phyloP scores from a whole-genome alignment of 2,797 vertebrate species.

The Sebastes cheni region DNA sequence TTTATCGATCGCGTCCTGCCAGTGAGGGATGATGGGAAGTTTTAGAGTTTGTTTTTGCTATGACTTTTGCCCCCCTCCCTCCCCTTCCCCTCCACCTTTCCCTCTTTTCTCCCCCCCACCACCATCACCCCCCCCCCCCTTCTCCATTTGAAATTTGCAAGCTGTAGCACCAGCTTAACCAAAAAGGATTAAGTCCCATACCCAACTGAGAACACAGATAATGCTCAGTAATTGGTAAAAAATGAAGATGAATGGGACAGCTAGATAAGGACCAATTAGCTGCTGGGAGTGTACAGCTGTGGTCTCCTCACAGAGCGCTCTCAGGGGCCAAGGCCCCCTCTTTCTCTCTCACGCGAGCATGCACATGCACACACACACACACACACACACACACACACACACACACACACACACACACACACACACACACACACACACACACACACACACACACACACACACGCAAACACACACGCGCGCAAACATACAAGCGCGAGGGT shows the following conservation, averaged over 20 bases:
- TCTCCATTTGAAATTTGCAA: slow-evolving; percentile 95
- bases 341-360: slow-evolving; percentile 73
- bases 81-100: slow-evolving; percentile 17
- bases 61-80: slow-evolving; percentile 87
- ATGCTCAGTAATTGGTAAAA: slow-evolving; percentile 99
- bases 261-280: slow-evolving; percentile 99
- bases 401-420: not conserved
- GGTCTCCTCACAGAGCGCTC: slow-evolving; percentile 98
- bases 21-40: slow-evolving; percentile 81
- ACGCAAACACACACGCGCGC: not conserved
- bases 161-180: slow-evolving; percentile 99
- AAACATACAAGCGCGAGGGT: slow-evolving; percentile 51
- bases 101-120: slow-evolving; percentile 75
- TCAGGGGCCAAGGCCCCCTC: slow-evolving; percentile 96
- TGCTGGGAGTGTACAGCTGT: slow-evolving; percentile 99
- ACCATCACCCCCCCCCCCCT: slow-evolving; percentile 21
- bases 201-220: slow-evolving; percentile 99
- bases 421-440: not conserved
- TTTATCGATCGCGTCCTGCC: slow-evolving; percentile 75
- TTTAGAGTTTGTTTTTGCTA: slow-evolving; percentile 87
- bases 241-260: slow-evolving; percentile 99
- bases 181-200: slow-evolving; percentile 99
- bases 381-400: not conserved
- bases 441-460: not conserved
- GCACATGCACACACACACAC: slow-evolving; percentile 7